phyloP scores from a whole-genome alignment of 2,797 vertebrate species.

The Gastrophryne carolinensis region DNA sequence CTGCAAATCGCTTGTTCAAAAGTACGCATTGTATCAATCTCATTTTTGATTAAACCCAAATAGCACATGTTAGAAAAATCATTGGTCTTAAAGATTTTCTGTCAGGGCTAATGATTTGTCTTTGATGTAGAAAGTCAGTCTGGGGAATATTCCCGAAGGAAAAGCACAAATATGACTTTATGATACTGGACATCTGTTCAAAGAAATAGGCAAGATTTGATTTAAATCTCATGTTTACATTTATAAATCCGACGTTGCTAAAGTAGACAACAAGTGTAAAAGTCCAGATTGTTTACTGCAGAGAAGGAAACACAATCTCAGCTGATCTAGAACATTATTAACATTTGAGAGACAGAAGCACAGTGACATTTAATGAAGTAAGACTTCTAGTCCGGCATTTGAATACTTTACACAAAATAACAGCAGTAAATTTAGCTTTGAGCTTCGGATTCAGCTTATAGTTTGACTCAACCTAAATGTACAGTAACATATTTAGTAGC shows the following conservation, averaged over 20 bases:
- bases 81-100: constrained; percentile 37
- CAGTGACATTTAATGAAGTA: too few species aligned
- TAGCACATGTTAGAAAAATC: constrained; percentile 25
- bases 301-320: too few species aligned
- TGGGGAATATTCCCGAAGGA: constrained; percentile 17
- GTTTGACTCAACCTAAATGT: too few species aligned
- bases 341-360: too few species aligned
- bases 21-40: constrained; percentile 20
- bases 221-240: background rate
- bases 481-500: too few species aligned
- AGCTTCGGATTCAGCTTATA: too few species aligned
- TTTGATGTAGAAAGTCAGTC: constrained; percentile 15
- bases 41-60: constrained; percentile 31
- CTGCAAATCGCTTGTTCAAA: constrained; percentile 8
- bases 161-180: constrained; percentile 14
- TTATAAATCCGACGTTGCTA: background rate
- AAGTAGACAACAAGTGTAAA: background rate
- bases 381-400: too few species aligned
- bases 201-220: constrained; percentile 14
- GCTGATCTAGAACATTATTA: too few species aligned
- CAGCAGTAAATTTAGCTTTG: too few species aligned
- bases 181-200: constrained; percentile 40
- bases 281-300: background rate
- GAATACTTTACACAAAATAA: too few species aligned
- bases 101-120: constrained; percentile 38